Evolutionary conservation across 30 jellyfish, hydroid and myxozoan genomes (phyloP), one percentile per base, ranked within the genome.

Genomic region (Turritopsis dohrnii): DNA sequence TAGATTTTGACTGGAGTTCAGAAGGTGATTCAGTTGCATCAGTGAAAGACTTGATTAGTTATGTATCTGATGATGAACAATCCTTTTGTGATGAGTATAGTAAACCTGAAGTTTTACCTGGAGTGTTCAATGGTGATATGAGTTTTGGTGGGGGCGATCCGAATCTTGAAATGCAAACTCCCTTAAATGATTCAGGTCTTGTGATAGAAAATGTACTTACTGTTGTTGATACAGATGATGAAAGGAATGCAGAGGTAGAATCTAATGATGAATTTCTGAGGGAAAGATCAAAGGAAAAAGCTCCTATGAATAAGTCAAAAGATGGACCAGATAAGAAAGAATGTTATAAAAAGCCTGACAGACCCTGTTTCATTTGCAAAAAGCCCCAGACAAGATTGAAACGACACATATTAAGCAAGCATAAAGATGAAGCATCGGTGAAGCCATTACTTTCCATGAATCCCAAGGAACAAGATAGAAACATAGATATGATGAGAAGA

Each of bases 331-430:
- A 26, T 21, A 17, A 66, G 29, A 66, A 66, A 66, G 29, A 7
- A 66, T 16, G 72, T 54, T 65, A 53, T 81, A 18, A 28, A 29
- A 82, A 82, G 31, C 89, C 89, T 8, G 27, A 74, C 1, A 71
- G 87, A 27, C 89, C 85, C 13, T 82, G 89, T 69, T 1, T 54
- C 1, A 17, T 82, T 82, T 82, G 89, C 72, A 18, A 82, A 26
- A 25, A 53, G 9, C 29, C 19, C 1, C 87, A 80, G 23, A 21
- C 52, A 5, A 53, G 53, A 52, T 25, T 80, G 5, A 80, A 80
- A 21, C 53, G 87, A 16, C 87, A 60, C 53, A 80, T 80, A 13
- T 19, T 80, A 30, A 30, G n/a, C 18, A 76, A 76, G 23, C 87
- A 80, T 21, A 21, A 31, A 3, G 8, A 80, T 16, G 60, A 29